phyloP scores from a whole-genome alignment of 2,797 vertebrate genomes.

The Parauchenoglanis punctatus region DNA sequence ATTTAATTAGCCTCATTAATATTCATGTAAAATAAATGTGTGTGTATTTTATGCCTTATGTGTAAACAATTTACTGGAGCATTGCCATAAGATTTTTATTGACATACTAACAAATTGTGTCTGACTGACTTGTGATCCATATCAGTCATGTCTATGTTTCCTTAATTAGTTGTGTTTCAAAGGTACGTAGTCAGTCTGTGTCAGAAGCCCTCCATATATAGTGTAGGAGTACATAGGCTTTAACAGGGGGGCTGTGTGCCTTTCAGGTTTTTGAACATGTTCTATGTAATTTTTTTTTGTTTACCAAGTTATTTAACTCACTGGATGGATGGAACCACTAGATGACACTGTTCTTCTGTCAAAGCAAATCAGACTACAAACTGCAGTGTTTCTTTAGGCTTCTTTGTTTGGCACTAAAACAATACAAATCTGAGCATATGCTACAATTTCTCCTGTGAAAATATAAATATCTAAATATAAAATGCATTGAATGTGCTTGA shows the following conservation, averaged over 20 bases:
- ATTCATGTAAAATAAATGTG: neutral
- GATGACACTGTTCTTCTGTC: conserved; percentile 36
- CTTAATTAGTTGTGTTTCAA: conserved; percentile 5
- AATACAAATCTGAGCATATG: neutral
- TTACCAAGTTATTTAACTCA: neutral
- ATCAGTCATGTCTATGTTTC: neutral
- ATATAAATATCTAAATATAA: neutral
- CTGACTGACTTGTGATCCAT: neutral
- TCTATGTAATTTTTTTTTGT: neutral
- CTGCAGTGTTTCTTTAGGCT: conserved; percentile 7
- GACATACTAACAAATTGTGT: neutral
- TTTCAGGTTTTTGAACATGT: neutral
- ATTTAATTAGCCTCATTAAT: neutral
- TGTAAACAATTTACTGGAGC: neutral
- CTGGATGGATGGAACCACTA: conserved; percentile 16
- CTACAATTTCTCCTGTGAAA: neutral
- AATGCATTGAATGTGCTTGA: neutral
- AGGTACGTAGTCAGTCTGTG: neutral
- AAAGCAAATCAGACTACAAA: neutral
- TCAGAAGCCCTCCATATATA: neutral
- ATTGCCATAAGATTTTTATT: neutral
- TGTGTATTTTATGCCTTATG: neutral
- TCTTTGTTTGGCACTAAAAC: neutral
- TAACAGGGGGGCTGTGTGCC: neutral
- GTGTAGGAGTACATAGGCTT: neutral